Base-by-base conservation (phyloP, 2,888 invertebrate species). In the Anorthoa munda region DNA sequence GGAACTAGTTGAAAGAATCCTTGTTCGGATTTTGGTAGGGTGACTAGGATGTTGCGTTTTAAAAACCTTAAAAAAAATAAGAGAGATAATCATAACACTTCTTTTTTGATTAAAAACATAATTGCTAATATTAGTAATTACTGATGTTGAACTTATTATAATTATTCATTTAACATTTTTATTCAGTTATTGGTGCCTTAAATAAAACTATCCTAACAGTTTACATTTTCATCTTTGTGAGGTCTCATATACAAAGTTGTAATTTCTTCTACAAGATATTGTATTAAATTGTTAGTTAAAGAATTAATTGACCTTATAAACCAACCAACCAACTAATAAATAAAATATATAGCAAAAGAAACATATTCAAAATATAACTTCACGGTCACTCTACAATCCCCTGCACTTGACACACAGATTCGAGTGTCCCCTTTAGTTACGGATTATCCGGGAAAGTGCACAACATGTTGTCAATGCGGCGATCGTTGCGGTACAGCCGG, bases 401-500 rank as follows among this genome's bases (percentile, higher is more conserved):
- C 82, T 84, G 71, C 90, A 90, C 90, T 93, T 89, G 90, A 90
- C 89, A 89, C 89, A 90, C 87, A 90, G 88, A 88, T 89, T 88
- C 83, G 88, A 89, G 90, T 90, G 92, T 91, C 91, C 93, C 93
- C 92, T 92, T 92, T 92, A 93, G 92, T 92, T 92, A 90, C 92
- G 95, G 95, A 94, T 95, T 93, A 95, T 94, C 93, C 93, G 90
- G 90, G 90, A 92, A 94, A 94, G 91, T 94, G 95, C 92, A 93
- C 95, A 95, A 94, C 93, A 94, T 95, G 93, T 92, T 93, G 94
- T 94, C 93, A 94, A 92, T 92, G 90, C 86, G 83, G 85, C 89
- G 83, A 90, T 90, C 88, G 89, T 86, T 90, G 90, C 78, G 88
- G 88, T 84, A 85, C 72, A 26, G 39, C 77, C 46, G 56, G 51